Conservation (phyloP, 1,140 invertebrate species). For the Druon quercuslanigerum region DNA sequence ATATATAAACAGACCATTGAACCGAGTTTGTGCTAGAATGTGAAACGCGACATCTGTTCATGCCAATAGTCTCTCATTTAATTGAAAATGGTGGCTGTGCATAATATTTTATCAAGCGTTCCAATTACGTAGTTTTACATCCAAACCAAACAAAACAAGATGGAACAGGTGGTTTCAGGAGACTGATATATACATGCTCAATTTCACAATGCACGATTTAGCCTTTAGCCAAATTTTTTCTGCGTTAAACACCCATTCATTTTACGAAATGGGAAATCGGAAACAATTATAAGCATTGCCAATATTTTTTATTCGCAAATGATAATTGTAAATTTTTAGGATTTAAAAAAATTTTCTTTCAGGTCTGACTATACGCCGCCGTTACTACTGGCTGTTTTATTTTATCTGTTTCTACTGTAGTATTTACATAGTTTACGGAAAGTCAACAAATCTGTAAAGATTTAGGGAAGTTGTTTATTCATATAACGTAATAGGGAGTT, state of each 20-base stretch:
- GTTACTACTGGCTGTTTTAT: no score
- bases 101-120: conserved; percentile 17
- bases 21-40: background rate
- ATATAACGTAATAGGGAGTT: no score
- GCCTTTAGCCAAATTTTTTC: conserved; percentile 1
- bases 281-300: no score
- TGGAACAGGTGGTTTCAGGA: conserved; percentile 12
- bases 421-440: no score
- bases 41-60: background rate
- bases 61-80: conserved; percentile 4
- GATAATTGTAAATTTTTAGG: no score
- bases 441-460: background rate
- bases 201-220: background rate
- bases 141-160: conserved; percentile 8
- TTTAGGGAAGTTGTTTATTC: no score
- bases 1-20: background rate
- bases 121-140: conserved; percentile 19
- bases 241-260: background rate
- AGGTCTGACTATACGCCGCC: no score
- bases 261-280: no score
- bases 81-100: conserved; percentile 12
- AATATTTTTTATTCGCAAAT: no score
- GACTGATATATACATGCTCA: background rate
- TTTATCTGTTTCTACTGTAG: no score
- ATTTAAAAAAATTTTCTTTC: no score